A percentile compares a stretch with the other conserved stretches of the same genome.
Evolutionary conservation across 2,888 invertebrate genomes (phyloP).

Genomic region (Nemotelus pantherinus): DNA sequence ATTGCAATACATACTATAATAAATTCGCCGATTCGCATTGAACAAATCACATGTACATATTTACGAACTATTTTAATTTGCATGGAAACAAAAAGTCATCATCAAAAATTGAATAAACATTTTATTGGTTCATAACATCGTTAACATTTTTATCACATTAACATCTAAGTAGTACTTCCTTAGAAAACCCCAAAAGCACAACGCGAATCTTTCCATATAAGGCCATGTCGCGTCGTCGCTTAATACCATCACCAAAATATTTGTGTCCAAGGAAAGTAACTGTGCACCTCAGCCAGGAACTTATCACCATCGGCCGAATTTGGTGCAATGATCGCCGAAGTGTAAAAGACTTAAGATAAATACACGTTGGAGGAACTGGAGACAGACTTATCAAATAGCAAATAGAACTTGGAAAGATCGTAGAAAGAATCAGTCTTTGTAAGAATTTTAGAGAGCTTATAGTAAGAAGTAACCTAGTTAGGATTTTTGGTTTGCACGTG

Average conservation of each 20-base stretch:
- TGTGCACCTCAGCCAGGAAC: constrained; percentile 13
- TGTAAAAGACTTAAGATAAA: not conserved
- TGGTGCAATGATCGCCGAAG: not conserved
- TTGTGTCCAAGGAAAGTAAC: constrained; percentile 13
- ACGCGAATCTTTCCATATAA: not conserved
- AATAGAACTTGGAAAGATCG: constrained; percentile 2
- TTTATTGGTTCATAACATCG: not conserved
- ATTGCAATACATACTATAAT: too few species aligned
- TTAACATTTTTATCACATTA: constrained; percentile 35
- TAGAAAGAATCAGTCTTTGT: constrained; percentile 30
- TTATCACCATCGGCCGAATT: not conserved
- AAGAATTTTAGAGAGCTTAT: constrained; percentile 28
- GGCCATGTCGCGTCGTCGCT: not conserved
- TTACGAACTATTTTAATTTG: too few species aligned
- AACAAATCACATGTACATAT: too few species aligned
- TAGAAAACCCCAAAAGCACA: constrained; percentile 8
- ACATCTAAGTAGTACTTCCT: constrained; percentile 18
- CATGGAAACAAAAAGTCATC: too few species aligned
- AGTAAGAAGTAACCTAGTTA: constrained; percentile 17
- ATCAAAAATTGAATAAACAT: not conserved
- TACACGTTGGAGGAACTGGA: not conserved
- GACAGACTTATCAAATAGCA: constrained; percentile 11
- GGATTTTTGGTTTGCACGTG: not conserved
- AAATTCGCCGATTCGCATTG: too few species aligned
- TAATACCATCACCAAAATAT: constrained; percentile 18